These are phyloP conservation scores for Sthenelais limicola DNA, from an alignment of 2,888 invertebrate species.

Conservation along the genomic window DNA sequence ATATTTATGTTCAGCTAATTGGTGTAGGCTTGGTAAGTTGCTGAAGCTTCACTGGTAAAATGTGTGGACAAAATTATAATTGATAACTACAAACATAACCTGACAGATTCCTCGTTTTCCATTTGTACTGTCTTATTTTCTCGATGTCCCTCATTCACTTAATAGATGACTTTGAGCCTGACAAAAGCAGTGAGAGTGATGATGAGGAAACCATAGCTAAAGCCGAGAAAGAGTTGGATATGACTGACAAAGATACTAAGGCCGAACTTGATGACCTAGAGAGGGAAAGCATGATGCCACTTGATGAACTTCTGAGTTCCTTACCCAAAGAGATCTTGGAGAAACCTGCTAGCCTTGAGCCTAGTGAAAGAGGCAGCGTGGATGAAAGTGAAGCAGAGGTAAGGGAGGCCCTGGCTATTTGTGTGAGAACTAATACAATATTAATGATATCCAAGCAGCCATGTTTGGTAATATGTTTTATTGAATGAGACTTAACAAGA, in stretches of 20 bases:
- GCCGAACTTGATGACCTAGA: conserved; percentile 87
- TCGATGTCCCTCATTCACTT: too few relatives aligned
- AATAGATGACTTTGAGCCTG: conserved; percentile 91
- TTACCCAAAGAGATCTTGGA: conserved; percentile 84
- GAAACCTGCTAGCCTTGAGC: conserved; percentile 57
- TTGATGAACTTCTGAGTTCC: conserved; percentile 87
- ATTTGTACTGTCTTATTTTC: too few relatives aligned
- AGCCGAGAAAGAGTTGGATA: conserved; percentile 78
- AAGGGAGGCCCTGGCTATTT: too few relatives aligned
- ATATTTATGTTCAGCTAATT: background rate
- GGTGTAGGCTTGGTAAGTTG: background rate
- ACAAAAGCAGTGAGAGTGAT: conserved; percentile 79
- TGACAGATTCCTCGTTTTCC: too few relatives aligned
- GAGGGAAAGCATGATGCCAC: conserved; percentile 89
- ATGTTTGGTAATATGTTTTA: too few relatives aligned
- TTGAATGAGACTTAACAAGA: too few relatives aligned
- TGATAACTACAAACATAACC: background rate
- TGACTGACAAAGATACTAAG: conserved; percentile 70
- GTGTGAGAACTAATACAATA: too few relatives aligned
- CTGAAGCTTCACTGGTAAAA: too few relatives aligned
- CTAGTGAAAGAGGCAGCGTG: conserved; percentile 46
- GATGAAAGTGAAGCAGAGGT: conserved; percentile 24
- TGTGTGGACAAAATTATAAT: background rate
- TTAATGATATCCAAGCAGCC: too few relatives aligned
- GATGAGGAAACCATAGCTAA: conserved; percentile 96